Evolutionary conservation across 2,888 invertebrate species (phyloP), one percentile per base, ranked within the genome.

Genomic region (Crepidodera aurea): DNA sequence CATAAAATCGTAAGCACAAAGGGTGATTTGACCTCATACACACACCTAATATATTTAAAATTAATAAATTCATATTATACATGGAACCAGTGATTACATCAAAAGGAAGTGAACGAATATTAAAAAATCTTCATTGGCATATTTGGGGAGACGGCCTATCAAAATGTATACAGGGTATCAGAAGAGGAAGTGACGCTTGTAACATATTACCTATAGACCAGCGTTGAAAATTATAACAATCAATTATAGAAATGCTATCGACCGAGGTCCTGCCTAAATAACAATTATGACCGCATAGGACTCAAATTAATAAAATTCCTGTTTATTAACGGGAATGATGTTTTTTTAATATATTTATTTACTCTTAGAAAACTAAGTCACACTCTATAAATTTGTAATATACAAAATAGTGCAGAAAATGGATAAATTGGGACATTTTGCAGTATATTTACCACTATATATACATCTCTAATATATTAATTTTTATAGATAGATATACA

Each of bases 31-130:
- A 56, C 56, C 56, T 56, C 56, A 25, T 18, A 51, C 51, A 51
- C 8, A 51, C 22, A 19, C 32, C 18, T 50, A 51, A 51, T 27
- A 16, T 22, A 37, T 22, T 44, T 18, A 44, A 34, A 56, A 34
- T 56, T 46, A 37, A 34, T 46, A 56, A 56, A 56, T 56, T 56
- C 56, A 56, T 53, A 27, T 53, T 53, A 53, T 40, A 19, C 53
- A 53, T 37, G 53, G 29, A 22, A 39, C 37, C 2, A 15, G 39
- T 32, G 56, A 46, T 46, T 56, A 56, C 34, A 56, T 46, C 34
- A 34, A 56, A 46, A 56, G 46, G 56, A 46, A 55, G 6, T 32
- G 44, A 42, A 19, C 42, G 34, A 42, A 54, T 54, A 44, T 37
- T 25, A 51, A 42, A 19, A 15, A 54, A 44, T 13, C 40, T 54